A percentile compares a stretch with the other conserved stretches of the same genome.
These are phyloP conservation scores for Drosophila sp. DNA, from an alignment of 1,140 invertebrate species.

Conservation along the genomic window DNA sequence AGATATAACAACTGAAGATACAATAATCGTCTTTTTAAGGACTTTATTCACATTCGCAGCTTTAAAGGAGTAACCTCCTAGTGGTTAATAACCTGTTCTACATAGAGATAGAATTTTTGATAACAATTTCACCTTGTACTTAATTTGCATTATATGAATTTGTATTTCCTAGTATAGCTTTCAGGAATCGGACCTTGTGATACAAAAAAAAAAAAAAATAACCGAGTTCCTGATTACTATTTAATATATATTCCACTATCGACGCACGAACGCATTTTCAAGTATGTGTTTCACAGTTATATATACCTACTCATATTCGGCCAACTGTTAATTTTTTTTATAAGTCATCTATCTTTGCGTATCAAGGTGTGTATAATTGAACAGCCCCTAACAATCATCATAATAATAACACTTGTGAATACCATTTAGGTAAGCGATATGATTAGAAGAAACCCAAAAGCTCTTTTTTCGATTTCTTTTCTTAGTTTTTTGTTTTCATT, in stretches of 20 bases:
- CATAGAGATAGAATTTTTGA: too few species aligned
- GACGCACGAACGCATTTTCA: slow-evolving; percentile 39
- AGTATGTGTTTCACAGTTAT: slow-evolving; percentile 19
- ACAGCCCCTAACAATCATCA: slow-evolving; percentile 57
- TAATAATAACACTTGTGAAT: slow-evolving; percentile 61
- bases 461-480: slow-evolving; percentile 25
- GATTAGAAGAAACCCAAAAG: slow-evolving; percentile 45
- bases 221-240: slow-evolving; percentile 20
- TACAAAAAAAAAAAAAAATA: background rate
- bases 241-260: slow-evolving; percentile 1
- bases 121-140: too few species aligned
- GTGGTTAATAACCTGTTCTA: too few species aligned
- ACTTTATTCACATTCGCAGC: too few species aligned
- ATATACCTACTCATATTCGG: background rate
- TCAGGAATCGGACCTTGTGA: slow-evolving; percentile 27
- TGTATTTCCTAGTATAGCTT: background rate
- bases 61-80: too few species aligned
- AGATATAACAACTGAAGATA: too few species aligned
- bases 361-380: slow-evolving; percentile 61
- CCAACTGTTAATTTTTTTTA: background rate
- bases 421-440: slow-evolving; percentile 37
- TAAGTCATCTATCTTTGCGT: slow-evolving; percentile 34
- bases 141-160: too few species aligned
- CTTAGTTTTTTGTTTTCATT: slow-evolving; percentile 19
- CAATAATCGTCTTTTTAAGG: too few species aligned